Conservation (phyloP, 2,113 vertebrate genomes). For the Hydropotes inermis region DNA sequence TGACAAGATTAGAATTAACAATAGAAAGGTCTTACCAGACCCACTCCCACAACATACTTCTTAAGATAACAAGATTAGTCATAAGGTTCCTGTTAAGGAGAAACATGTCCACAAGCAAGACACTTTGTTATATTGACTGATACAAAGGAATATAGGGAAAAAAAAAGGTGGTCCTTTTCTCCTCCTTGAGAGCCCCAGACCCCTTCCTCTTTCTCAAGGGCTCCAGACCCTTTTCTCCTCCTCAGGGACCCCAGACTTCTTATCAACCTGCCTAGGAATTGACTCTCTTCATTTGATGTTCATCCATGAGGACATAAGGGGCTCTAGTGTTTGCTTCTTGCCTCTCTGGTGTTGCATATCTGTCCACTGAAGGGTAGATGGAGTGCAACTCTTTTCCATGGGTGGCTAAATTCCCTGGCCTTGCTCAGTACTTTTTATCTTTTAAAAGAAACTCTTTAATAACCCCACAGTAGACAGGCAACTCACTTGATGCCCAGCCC, state of each 20-base stretch:
- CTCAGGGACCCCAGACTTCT: background rate
- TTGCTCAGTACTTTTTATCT: background rate
- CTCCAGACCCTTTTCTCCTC: background rate
- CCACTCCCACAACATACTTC: background rate
- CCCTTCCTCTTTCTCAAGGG: background rate
- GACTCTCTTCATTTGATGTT: background rate
- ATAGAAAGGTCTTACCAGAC: background rate
- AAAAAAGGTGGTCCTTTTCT: background rate
- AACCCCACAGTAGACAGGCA: background rate
- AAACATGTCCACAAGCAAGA: background rate
- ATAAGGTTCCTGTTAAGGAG: background rate
- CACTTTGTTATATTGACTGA: background rate
- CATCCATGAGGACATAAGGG: background rate
- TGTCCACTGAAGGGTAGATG: background rate
- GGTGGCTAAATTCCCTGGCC: background rate
- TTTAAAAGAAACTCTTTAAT: background rate
- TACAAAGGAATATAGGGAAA: background rate
- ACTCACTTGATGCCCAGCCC: background rate
- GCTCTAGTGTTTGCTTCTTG: background rate
- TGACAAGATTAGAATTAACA: background rate
- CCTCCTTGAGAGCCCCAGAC: background rate
- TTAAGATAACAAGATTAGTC: background rate
- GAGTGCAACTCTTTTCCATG: background rate
- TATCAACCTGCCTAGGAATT: background rate
- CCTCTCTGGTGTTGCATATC: background rate